phyloP scores from a whole-genome alignment of 2,797 vertebrate species.

The Anniella stebbinsi region DNA sequence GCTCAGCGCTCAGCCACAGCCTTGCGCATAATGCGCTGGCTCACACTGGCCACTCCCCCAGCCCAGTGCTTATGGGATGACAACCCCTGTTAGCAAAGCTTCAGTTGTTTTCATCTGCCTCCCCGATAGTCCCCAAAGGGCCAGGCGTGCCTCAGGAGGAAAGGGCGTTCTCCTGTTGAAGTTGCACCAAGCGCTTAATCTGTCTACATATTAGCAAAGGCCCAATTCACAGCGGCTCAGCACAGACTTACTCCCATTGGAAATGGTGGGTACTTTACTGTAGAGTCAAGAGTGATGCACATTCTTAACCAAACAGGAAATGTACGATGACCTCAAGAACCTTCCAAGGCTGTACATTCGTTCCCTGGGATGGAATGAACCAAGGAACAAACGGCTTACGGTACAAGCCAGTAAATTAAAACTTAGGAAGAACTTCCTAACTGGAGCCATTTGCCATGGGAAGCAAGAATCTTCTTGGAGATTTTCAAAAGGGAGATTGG shows the following conservation, averaged over 20 bases:
- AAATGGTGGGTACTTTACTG: rapidly evolving
- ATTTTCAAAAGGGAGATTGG: not conserved
- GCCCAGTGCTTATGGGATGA: not conserved
- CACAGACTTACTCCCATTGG: not conserved
- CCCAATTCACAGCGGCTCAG: not conserved
- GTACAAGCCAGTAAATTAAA: not conserved
- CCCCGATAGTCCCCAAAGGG: not conserved
- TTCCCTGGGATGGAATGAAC: not conserved
- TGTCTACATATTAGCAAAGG: not conserved
- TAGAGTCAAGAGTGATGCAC: too few relatives aligned
- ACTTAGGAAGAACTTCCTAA: not conserved
- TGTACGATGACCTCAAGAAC: too few relatives aligned
- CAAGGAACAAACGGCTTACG: too few relatives aligned
- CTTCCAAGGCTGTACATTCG: not conserved
- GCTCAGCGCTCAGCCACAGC: slow-evolving; percentile 34
- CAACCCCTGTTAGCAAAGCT: slow-evolving; percentile 3
- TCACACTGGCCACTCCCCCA: slow-evolving; percentile 35
- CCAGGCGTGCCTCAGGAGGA: not conserved
- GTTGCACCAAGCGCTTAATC: not conserved
- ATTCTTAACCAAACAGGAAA: not conserved
- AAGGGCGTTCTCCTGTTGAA: not conserved
- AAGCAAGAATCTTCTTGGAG: too few relatives aligned
- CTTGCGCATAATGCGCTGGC: slow-evolving; percentile 29
- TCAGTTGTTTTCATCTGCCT: not conserved
- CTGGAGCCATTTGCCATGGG: not conserved